These are phyloP conservation scores for Paramormyrops kingsleyae DNA, from an alignment of 2,113 vertebrate species.

Conservation along the genomic window DNA sequence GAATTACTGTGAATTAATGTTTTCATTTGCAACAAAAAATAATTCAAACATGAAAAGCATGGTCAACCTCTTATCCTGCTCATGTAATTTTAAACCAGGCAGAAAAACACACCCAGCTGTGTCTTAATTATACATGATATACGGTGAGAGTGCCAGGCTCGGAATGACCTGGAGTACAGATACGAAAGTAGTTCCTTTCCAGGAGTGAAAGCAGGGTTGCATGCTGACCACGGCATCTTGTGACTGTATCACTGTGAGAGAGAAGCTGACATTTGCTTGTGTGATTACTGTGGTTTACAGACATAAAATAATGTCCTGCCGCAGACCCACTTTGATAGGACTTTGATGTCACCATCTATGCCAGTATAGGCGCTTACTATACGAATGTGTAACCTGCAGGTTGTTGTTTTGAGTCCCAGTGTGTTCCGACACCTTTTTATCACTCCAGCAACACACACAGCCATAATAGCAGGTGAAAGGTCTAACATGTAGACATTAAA, in stretches of 20 bases:
- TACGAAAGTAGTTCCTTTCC: background rate
- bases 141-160: background rate
- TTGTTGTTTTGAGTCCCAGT: background rate
- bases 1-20: background rate
- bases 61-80: background rate
- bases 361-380: background rate
- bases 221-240: background rate
- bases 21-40: background rate
- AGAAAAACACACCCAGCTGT: background rate
- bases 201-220: background rate
- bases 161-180: background rate
- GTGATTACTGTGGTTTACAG: background rate
- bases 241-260: background rate
- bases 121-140: slow-evolving; percentile 10
- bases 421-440: background rate
- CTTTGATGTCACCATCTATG: background rate
- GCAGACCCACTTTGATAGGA: background rate
- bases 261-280: background rate
- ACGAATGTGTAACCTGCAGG: background rate
- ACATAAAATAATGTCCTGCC: background rate
- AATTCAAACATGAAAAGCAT: background rate
- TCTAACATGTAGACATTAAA: background rate
- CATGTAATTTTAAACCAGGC: background rate
- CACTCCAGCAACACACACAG: background rate
- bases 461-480: background rate